Percentiles rank a stretch among this genome's conserved stretches.
Evolutionary conservation across 2,888 invertebrate genomes (phyloP).

Genomic region (Epinotia brunnichana): DNA sequence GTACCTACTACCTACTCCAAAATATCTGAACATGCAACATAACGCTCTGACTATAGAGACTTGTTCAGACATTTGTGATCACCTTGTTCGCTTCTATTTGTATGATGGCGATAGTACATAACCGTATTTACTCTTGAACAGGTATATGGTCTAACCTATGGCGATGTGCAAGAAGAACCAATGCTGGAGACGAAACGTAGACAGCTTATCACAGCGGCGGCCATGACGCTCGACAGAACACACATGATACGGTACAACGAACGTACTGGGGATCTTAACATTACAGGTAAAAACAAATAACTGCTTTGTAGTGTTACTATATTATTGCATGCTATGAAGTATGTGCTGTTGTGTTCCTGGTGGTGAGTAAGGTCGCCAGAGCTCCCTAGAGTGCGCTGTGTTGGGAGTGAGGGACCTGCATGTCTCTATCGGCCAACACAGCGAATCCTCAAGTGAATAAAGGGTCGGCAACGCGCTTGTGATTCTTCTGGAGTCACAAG

Average conservation of each 20-base stretch:
- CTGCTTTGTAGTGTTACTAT: no score
- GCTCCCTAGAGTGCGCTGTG: no score
- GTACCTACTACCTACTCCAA: not conserved
- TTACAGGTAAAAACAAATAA: no score
- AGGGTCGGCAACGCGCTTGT: no score
- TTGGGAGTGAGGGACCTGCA: no score
- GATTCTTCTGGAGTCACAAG: no score
- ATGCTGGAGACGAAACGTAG: conserved; percentile 90
- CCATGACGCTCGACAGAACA: conserved; percentile 94
- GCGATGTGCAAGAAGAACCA: conserved; percentile 89
- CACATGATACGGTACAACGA: conserved; percentile 97
- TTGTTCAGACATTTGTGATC: not conserved
- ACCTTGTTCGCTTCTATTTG: not conserved
- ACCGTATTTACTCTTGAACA: conserved; percentile 45
- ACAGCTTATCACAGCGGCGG: conserved; percentile 90
- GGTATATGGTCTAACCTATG: conserved; percentile 86
- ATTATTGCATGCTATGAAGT: no score
- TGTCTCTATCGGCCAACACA: no score
- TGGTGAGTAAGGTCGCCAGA: no score
- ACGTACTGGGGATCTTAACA: conserved; percentile 90
- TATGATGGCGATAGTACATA: not conserved
- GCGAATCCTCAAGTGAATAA: no score
- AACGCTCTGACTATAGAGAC: not conserved
- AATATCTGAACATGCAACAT: not conserved
- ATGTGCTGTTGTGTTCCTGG: no score